Base-by-base conservation (phyloP, 2,113 vertebrate species). In the Blennius ocellaris region DNA sequence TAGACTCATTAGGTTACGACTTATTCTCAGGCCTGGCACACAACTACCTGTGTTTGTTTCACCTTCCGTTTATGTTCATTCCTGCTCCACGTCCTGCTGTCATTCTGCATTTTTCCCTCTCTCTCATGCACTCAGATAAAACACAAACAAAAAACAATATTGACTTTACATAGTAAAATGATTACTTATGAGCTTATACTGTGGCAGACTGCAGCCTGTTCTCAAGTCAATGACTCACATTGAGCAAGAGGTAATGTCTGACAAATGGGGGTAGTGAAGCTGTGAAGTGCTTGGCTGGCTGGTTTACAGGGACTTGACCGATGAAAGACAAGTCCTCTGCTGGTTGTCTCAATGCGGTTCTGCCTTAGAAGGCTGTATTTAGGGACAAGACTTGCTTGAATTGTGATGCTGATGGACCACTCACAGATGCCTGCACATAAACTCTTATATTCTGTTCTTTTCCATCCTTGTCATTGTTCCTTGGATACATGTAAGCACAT, bases 1-100 rank as follows among this genome's bases (percentile, higher is more conserved):
- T 70, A 51, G 10, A 81, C 76, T 86, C 85, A 87, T 90, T 86
- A 87, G 61, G 43, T 82, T 85, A 82, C 87, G 85, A 63, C 84
- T 88, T 54, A 87, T 88, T 89, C 81, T 55, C 59, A 78, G 75
- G 56, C 78, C 66, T 60, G 66, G 68, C 78, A 75, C 76, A 83
- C 63, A 51, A 70, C 65, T 17, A 52, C 47, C 44, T 69, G 15
- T 9, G 6, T 17, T 49, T 49, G 43, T 45, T 45, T 10, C 7
- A 1, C 48, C 36, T 60, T 12, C 7, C 56, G 30, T 50, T 62
- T 16, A 67, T 58, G n/a, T 59, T 75, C 8, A 43, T 65, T 71
- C 56, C n/a, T 73, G 64, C 72, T n/a, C 59, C 7, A 7, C 7
- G 62, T 55, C 44, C 17, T 16, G 16, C 57, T 57, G 67, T 11